Evolutionary conservation across 2,113 vertebrate species (phyloP), one percentile per base, ranked within the genome.

Genomic region (Siphamia tubifer): DNA sequence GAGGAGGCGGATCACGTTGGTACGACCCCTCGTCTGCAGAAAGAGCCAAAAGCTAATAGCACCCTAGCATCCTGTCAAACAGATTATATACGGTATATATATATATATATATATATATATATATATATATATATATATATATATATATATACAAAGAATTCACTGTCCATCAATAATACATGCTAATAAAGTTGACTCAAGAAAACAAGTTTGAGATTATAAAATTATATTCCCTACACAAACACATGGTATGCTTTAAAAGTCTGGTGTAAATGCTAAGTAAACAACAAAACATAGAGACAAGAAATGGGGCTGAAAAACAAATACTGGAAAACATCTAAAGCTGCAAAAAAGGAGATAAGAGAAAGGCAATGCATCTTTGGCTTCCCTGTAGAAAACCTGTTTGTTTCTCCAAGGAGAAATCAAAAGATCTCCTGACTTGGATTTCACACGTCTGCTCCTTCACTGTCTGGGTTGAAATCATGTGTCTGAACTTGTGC

Each of bases 1-100:
- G 45, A 39, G 81, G 66, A 60, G 74, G 70, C 0, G 28, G 70
- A 7, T 92, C 87, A 39, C 55, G 82, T 53, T 88, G 90, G 61
- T 87, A 82, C 1, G 47, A 44, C 15, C 79, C 68, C 64, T 93
- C 87, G 57, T 92, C 91, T 93, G 76, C 17, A 54, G 40, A 8
- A 19, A 53, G 16, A 31, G 25, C 8, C 76, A 17, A 19, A 20
- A 70, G 49, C 30, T 21, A 48, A 71, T 32, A 71, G 36, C 17
- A 51, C 38, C 16, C 17, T 34, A 71, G 36, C 17, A 51, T 42
- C 16, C 17, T 34, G 71, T 34, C 32, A 40, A 1, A 19, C 23
- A 36, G 4, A 49, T n/a, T n/a, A n/a, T n/a, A n/a, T n/a, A n/a
- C n/a, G n/a, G n/a, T n/a, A n/a, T n/a, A n/a, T n/a, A n/a, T n/a